Base-by-base conservation (phyloP, 2,888 invertebrate genomes). In the Heliconius charithonia region DNA sequence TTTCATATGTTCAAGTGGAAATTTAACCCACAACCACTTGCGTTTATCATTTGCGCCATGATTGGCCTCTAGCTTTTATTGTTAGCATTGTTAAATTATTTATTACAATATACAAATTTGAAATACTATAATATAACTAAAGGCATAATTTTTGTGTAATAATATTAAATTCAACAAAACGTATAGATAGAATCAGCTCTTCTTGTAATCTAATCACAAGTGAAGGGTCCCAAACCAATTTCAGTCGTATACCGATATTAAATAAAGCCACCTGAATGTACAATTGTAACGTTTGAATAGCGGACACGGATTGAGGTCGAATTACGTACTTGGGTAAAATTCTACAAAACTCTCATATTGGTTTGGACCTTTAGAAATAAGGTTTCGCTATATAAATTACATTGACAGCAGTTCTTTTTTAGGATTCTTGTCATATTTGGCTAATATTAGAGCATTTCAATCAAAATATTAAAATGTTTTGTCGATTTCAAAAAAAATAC, bases 241-340 rank as follows among this genome's bases (percentile, higher is more conserved):
- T 69, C 78, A 77, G 77, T 80, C 82, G 79, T 81, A 82, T 82
- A 79, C 81, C 83, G 78, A 83, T 83, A 83, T 83, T 83, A 82
- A 83, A 83, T 83, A 82, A 82, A 82, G 80, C 79, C 79, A 80
- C 81, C 81, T 82, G 78, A 78, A 79, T 75, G 77, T 81, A 63
- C 80, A 73, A 80, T 81, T 81, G 81, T 81, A 73, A 79, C 78
- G 76, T 77, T 79, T 77, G 75, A 81, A 81, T 81, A 72, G 79
- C 70, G 72, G 65, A 76, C 76, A 80, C 73, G 76, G 76, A 79
- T 71, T 74, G 79, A 76, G 80, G 74, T 76, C 76, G 65, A 63
- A 81, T 81, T 79, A 79, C 79, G 81, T 81, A 75, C 77, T 74
- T 77, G 66, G 63, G 76, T 75, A 51, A 67, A 79, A 79, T 79